phyloP scores from a whole-genome alignment of 2,888 invertebrate genomes.

The Caenorhabditis doughertyi region DNA sequence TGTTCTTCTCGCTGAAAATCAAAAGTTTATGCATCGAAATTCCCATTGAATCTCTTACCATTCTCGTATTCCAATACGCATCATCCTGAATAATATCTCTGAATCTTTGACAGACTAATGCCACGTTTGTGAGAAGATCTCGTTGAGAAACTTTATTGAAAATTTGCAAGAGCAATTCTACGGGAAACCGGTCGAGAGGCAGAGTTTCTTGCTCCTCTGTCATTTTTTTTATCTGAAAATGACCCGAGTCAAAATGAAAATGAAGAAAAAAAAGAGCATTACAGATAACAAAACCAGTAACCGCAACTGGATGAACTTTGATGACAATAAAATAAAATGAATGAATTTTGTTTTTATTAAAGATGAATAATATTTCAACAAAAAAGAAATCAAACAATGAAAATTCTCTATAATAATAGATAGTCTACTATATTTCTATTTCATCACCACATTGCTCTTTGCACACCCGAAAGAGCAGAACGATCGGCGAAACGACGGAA shows the following conservation, averaged over 20 bases:
- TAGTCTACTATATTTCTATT: neutral
- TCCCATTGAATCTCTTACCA: conserved; percentile 27
- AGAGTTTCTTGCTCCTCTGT: too few species aligned
- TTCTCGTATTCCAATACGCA: conserved; percentile 62
- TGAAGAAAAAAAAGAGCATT: too few species aligned
- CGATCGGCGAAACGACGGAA: conserved; percentile 90
- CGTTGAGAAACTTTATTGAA: conserved; percentile 40
- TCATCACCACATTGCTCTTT: conserved; percentile 94
- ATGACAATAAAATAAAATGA: too few species aligned
- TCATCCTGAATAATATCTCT: conserved; percentile 52
- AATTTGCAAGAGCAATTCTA: conserved; percentile 41
- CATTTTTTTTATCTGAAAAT: too few species aligned
- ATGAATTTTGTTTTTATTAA: too few species aligned
- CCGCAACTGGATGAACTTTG: too few species aligned
- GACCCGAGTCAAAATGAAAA: too few species aligned
- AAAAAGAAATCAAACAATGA: conserved; percentile 14
- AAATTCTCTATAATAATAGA: neutral
- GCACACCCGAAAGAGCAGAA: conserved; percentile 93
- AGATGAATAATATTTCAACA: conserved; percentile 39
- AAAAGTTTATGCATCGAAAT: neutral
- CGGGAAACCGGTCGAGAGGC: too few species aligned
- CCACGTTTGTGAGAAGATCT: conserved; percentile 41
- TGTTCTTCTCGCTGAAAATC: conserved; percentile 44
- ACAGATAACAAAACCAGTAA: too few species aligned
- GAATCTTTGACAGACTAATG: conserved; percentile 61